A percentile compares a stretch with the other conserved stretches of the same genome.
Evolutionary conservation across 2,797 vertebrate species (phyloP).

Genomic region (Trematomus bernacchii): DNA sequence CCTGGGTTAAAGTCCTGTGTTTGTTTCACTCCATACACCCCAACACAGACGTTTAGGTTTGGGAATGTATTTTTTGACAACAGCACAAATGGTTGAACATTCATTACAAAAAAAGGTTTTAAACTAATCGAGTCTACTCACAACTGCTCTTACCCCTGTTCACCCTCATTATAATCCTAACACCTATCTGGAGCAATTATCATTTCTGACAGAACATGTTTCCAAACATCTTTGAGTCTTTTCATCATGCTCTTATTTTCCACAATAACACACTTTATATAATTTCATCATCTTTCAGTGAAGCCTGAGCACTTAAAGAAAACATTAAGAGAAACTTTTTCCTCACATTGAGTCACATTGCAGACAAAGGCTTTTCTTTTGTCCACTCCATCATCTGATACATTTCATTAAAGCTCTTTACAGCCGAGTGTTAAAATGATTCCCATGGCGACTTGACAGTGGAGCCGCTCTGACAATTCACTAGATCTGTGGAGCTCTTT

Average conservation of each 20-base stretch:
- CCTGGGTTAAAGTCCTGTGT: too few relatives aligned
- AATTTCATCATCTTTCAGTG: slow-evolving; percentile 46
- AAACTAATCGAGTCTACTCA: too few relatives aligned
- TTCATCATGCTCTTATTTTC: slow-evolving; percentile 33
- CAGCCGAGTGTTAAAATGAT: slow-evolving; percentile 34
- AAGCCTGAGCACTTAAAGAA: not conserved
- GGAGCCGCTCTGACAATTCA: slow-evolving; percentile 29
- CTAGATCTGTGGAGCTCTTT: slow-evolving; percentile 4
- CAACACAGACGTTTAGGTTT: too few relatives aligned
- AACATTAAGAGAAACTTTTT: slow-evolving; percentile 44
- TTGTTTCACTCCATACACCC: too few relatives aligned
- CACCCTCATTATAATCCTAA: too few relatives aligned
- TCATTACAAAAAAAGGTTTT: too few relatives aligned
- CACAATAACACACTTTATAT: slow-evolving; percentile 18
- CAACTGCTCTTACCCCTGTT: too few relatives aligned
- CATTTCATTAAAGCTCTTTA: slow-evolving; percentile 52
- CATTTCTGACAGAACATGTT: slow-evolving; percentile 14
- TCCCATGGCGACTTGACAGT: slow-evolving; percentile 35
- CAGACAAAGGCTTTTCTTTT: slow-evolving; percentile 30
- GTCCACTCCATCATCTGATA: slow-evolving; percentile 46
- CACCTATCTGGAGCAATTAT: not conserved
- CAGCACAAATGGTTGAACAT: too few relatives aligned
- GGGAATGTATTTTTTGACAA: too few relatives aligned
- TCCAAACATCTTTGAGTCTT: slow-evolving; percentile 22
- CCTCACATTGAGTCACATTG: slow-evolving; percentile 39